Evolutionary conservation across 2,888 invertebrate species (phyloP).

Genomic region (Sipha maydis): DNA sequence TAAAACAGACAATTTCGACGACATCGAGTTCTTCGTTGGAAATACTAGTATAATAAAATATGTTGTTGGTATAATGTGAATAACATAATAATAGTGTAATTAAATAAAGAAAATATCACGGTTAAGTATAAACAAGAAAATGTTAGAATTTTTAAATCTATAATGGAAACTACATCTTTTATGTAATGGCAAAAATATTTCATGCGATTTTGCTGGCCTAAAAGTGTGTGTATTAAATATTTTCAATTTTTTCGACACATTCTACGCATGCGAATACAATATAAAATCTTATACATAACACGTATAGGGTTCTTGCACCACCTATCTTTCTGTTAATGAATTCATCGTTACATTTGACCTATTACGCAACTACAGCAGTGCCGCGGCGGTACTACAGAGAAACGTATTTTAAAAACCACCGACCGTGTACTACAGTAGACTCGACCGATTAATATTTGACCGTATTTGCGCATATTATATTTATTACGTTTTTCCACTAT

Average conservation of each 20-base stretch:
- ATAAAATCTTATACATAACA: neutral
- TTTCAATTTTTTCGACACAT: neutral
- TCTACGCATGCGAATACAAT: neutral
- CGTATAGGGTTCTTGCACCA: neutral
- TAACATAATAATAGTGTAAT: neutral
- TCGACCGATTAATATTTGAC: conserved; percentile 5
- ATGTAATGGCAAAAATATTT: neutral
- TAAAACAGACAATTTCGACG: conserved; percentile 6
- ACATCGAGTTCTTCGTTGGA: neutral
- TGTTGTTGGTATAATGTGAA: neutral
- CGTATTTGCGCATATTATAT: neutral
- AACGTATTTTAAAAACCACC: neutral
- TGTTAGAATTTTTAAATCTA: neutral
- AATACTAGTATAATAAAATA: neutral
- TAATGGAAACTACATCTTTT: neutral
- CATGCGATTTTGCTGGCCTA: neutral
- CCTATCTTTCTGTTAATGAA: neutral
- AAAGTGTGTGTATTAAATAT: neutral
- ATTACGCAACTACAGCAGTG: neutral
- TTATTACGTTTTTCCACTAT: neutral
- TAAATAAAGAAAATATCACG: no score
- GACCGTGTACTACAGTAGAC: neutral
- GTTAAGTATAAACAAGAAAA: neutral
- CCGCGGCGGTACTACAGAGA: neutral
- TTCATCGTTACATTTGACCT: conserved; percentile 11